Conservation (phyloP, 2,888 invertebrate species). For the Dicyrtomina minuta region DNA sequence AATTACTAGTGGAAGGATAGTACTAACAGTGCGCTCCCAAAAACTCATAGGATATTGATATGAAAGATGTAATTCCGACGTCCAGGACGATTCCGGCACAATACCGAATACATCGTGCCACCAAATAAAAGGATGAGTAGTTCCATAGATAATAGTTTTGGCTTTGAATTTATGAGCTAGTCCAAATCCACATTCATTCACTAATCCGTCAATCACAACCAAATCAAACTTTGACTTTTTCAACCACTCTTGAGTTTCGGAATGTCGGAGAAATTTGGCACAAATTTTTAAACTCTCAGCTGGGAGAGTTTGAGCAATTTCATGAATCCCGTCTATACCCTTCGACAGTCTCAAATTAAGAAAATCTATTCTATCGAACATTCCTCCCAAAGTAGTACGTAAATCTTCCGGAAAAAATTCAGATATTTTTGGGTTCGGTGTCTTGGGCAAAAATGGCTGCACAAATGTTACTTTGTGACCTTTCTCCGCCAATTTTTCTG, state of each 20-base stretch:
- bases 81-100: background rate
- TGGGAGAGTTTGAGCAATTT: background rate
- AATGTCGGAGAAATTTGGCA: conserved; percentile 27
- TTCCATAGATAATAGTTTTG: conserved; percentile 40
- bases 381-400: background rate
- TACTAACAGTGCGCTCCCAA: conserved; percentile 26
- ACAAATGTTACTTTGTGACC: conserved; percentile 44
- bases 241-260: conserved; percentile 36
- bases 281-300: conserved; percentile 31
- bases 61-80: conserved; percentile 32
- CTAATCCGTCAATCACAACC: conserved; percentile 41
- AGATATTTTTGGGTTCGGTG: conserved; percentile 35
- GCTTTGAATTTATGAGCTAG: conserved; percentile 39
- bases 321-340: background rate
- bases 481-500: conserved; percentile 34
- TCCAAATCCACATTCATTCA: conserved; percentile 47
- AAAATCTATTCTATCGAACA: conserved; percentile 7
- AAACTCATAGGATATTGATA: conserved; percentile 39
- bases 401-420: conserved; percentile 35
- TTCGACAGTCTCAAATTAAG: conserved; percentile 9
- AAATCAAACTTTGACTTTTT: conserved; percentile 31
- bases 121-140: conserved; percentile 38
- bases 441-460: conserved; percentile 38
- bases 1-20: conserved; percentile 23
- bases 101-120: conserved; percentile 34